Evolutionary conservation across 1,140 invertebrate genomes (phyloP), one percentile per base, ranked within the genome.

Genomic region (Cydia amplana): DNA sequence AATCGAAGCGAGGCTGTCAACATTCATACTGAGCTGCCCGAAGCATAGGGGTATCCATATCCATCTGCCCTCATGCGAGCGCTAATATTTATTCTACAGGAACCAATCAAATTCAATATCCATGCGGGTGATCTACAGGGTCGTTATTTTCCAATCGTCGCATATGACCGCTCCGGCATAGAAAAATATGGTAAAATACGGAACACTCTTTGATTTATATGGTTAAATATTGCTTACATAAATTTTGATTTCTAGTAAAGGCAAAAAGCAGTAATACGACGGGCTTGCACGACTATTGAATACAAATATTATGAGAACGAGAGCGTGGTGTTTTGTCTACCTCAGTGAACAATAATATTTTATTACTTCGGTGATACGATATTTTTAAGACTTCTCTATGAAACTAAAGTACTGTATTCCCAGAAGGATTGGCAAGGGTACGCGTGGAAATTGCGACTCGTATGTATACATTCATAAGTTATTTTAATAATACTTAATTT

Each of bases 71-170:
- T 80, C 55, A 74, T 74, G 64, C 43, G 49, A 79, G 76, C 75
- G 76, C 81, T 78, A 85, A 86, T 86, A 84, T 86, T 86, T 86
- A 83, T 85, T 70, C 81, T 78, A 55, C 46, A 74, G 72, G 78
- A 77, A 79, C 80, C 81, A 83, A 85, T 86, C 83, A 82, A 82
- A 82, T 81, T 84, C 80, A 79, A 84, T 83, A 75, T 67, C 75
- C 73, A 72, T 72, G 78, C 36, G 70, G 73, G 49, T 77, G 77
- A 81, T 79, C 77, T 78, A 78, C 75, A 63, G 67, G 75, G 46
- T 51, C 43, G 72, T 51, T 51, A 73, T 49, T 73, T 49, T 49
- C 40, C 46, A 73, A 51, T 51, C 20, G 72, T 46, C 72, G 43
- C 43, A 36, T 70, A 70, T 70, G 65, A 70, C 65, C 65, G 65